A percentile compares a stretch with the other conserved stretches of the same genome.
Conservation (phyloP, 2,888 invertebrate genomes). For the Ectropis crepuscularia region DNA sequence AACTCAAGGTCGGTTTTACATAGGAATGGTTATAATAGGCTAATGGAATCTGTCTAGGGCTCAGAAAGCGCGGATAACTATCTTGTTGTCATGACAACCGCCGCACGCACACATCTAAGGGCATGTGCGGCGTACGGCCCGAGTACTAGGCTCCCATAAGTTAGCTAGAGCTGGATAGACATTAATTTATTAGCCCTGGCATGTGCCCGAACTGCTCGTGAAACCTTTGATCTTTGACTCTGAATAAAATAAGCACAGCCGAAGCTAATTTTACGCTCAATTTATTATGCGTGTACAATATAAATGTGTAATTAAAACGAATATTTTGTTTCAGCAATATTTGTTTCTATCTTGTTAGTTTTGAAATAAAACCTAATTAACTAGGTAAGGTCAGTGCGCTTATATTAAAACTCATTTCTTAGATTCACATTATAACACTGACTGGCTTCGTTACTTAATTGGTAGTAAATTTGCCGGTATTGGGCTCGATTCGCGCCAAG, state of each 20-base stretch:
- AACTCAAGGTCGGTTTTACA: slow-evolving; percentile 25
- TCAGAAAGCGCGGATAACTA: slow-evolving; percentile 35
- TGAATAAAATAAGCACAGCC: background rate
- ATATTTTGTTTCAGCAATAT: no score
- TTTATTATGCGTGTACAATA: no score
- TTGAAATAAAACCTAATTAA: no score
- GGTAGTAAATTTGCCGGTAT: no score
- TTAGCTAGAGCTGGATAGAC: slow-evolving; percentile 38
- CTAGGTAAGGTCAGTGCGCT: no score
- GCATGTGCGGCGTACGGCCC: slow-evolving; percentile 43
- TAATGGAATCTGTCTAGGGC: slow-evolving; percentile 36
- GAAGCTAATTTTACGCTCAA: slow-evolving; percentile 4
- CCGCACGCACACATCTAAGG: slow-evolving; percentile 43
- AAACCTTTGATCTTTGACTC: slow-evolving; percentile 26
- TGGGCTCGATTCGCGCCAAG: no score
- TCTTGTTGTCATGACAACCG: slow-evolving; percentile 54
- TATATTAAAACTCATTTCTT: no score
- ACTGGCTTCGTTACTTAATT: no score
- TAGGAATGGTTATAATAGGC: slow-evolving; percentile 25
- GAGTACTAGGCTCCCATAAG: slow-evolving; percentile 49
- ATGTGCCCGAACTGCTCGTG: slow-evolving; percentile 12
- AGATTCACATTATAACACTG: no score
- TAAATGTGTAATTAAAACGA: background rate
- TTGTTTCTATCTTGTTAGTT: no score
- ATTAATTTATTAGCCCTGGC: slow-evolving; percentile 39